Percentiles rank a stretch among this genome's conserved stretches.
Evolutionary conservation across 2,113 vertebrate genomes (phyloP).

Genomic region (Syngnathus floridae): DNA sequence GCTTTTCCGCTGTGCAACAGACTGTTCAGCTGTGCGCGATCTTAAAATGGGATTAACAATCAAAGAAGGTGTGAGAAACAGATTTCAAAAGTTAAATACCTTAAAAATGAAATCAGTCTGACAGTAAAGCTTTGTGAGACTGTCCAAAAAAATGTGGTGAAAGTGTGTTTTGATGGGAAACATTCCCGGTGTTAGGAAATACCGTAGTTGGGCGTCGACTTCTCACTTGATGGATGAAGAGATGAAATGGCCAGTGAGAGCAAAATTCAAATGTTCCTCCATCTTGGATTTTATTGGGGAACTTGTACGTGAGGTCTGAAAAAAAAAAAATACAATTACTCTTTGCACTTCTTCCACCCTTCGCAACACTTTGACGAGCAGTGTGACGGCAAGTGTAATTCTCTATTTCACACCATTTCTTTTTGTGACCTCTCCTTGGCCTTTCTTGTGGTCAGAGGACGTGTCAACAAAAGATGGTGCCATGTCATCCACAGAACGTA

Average conservation of each 20-base stretch:
- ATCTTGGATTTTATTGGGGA: not conserved
- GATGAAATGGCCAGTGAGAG: constrained; percentile 41
- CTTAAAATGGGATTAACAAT: constrained; percentile 4
- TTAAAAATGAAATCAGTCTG: not conserved
- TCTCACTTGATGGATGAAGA: constrained; percentile 68
- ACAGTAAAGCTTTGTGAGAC: constrained; percentile 19
- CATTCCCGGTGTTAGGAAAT: constrained; percentile 53
- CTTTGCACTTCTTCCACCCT: not conserved
- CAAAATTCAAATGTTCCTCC: not conserved
- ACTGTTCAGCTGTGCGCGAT: not conserved
- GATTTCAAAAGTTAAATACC: not conserved
- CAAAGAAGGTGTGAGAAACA: constrained; percentile 1
- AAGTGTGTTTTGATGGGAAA: constrained; percentile 65
- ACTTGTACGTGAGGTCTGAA: not conserved
- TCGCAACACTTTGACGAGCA: not conserved
- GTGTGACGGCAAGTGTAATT: constrained; percentile 10
- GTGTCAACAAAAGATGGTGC: constrained; percentile 10
- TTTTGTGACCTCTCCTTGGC: not conserved
- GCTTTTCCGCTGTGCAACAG: constrained; percentile 1
- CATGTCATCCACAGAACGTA: not conserved
- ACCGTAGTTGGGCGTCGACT: constrained; percentile 51
- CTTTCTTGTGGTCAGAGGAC: constrained; percentile 5
- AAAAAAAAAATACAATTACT: not conserved
- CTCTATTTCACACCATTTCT: constrained; percentile 18
- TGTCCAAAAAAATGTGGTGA: constrained; percentile 20